phyloP scores from a whole-genome alignment of 2,797 vertebrate genomes.

The Hippopotamyrus pictus region DNA sequence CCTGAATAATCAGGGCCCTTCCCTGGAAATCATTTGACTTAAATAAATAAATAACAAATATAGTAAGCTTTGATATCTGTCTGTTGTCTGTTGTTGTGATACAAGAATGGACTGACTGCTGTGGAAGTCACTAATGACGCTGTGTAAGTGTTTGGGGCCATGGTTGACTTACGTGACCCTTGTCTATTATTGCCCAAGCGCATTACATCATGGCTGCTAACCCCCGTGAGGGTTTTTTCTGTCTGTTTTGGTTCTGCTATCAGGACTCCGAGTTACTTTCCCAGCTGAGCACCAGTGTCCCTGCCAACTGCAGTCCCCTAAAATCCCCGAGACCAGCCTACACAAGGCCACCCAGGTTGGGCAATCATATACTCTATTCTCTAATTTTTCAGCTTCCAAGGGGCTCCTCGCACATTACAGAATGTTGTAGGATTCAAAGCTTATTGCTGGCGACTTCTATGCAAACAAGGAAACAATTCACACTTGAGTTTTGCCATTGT shows the following conservation, averaged over 20 bases:
- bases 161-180: neutral
- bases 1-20: neutral
- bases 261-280: neutral
- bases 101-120: too few species aligned
- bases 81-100: neutral
- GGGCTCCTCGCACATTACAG: neutral
- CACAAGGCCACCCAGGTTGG: neutral
- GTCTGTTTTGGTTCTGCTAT: neutral
- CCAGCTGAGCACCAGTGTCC: neutral
- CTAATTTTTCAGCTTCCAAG: neutral
- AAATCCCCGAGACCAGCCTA: neutral
- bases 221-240: neutral
- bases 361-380: neutral
- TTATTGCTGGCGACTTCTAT: neutral
- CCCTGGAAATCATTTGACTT: neutral
- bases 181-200: neutral
- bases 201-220: neutral
- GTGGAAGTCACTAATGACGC: neutral
- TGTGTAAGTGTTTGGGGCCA: neutral
- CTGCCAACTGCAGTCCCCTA: neutral
- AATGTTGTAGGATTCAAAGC: neutral
- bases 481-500: neutral
- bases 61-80: neutral
- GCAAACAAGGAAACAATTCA: neutral
- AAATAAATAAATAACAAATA: neutral